These are phyloP conservation scores for Neomorphus geoffroyi DNA, from an alignment of 2,797 vertebrate genomes.

Conservation along the genomic window DNA sequence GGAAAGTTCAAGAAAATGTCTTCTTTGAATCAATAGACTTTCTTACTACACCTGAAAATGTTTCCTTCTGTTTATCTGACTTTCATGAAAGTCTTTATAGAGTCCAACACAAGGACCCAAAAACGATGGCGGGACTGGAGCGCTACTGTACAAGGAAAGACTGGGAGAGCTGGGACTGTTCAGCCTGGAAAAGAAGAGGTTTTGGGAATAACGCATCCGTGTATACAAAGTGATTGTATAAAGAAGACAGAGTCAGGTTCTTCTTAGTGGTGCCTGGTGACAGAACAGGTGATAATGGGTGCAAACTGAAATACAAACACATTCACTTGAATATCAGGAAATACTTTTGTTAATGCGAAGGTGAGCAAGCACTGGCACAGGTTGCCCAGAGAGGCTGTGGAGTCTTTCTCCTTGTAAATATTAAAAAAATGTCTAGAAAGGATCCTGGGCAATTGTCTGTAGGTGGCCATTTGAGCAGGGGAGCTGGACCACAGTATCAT, in stretches of 20 bases:
- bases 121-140: neutral
- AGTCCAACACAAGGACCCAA: neutral
- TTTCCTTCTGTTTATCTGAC: neutral
- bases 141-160: neutral
- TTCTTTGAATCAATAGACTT: neutral
- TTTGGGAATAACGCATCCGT: neutral
- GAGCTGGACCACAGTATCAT: too few relatives aligned
- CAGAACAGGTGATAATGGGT: neutral
- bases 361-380: neutral
- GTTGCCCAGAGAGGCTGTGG: too few relatives aligned
- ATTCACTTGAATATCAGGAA: neutral
- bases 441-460: too few relatives aligned
- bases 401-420: too few relatives aligned
- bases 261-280: neutral
- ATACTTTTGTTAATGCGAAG: neutral
- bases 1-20: neutral
- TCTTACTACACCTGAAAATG: neutral
- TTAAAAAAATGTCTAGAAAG: too few relatives aligned
- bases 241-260: neutral
- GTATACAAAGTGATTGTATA: neutral
- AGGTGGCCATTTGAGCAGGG: too few relatives aligned
- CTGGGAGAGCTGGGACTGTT: neutral
- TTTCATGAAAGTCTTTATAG: neutral
- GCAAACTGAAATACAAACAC: neutral
- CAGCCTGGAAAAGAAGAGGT: neutral